Conservation (phyloP, 2,113 vertebrate genomes). For the Grallaria varia region DNA sequence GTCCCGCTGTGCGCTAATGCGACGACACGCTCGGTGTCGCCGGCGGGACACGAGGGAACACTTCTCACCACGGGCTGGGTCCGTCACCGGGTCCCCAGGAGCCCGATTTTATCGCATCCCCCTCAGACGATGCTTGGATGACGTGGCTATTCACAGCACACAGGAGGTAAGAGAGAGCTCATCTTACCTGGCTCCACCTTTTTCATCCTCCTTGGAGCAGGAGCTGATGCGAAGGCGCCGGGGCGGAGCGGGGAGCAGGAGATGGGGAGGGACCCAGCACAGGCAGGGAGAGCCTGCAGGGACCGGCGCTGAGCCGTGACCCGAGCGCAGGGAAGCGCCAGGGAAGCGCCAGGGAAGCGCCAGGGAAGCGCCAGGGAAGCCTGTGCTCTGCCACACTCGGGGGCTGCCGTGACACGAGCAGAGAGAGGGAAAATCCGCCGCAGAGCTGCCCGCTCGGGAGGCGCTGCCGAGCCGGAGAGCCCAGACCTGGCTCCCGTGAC, state of each 20-base stretch:
- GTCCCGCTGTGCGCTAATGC: background rate
- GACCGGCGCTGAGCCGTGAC: background rate
- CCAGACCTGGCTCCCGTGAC: fast-evolving
- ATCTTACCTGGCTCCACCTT: conserved; percentile 13
- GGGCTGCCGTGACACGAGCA: background rate
- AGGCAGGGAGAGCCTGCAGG: background rate
- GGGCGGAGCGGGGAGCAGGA: background rate
- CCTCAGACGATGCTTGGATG: background rate
- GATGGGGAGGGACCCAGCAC: background rate
- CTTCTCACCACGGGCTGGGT: background rate
- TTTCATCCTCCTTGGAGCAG: background rate
- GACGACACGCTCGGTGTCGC: background rate
- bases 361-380: background rate
- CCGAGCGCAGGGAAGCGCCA: background rate
- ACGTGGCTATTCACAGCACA: background rate
- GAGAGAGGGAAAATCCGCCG: background rate
- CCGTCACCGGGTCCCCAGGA: background rate
- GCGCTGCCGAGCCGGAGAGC: fast-evolving
- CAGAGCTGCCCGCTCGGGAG: background rate
- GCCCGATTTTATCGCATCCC: background rate
- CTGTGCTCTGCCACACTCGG: background rate
- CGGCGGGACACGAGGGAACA: background rate
- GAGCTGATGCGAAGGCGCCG: background rate
- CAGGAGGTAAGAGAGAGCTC: background rate
- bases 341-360: background rate